These are phyloP conservation scores for Indri indri DNA, from an alignment of 2,113 vertebrate species.

Conservation along the genomic window DNA sequence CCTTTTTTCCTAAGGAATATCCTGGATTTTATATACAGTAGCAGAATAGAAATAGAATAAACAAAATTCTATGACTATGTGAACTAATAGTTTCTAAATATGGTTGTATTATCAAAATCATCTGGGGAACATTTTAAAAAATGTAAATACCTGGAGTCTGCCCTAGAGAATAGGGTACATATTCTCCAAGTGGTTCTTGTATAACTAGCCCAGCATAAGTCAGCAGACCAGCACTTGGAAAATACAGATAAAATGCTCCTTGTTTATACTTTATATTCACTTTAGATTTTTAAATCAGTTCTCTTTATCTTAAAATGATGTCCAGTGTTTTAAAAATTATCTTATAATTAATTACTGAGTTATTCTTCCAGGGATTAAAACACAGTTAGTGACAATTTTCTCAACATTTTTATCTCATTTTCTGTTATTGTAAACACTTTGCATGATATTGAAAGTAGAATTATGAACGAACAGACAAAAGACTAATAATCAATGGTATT, in stretches of 20 bases:
- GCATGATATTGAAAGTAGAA: background rate
- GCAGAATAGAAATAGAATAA: slow-evolving; percentile 28
- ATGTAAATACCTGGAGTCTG: background rate
- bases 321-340: background rate
- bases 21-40: background rate
- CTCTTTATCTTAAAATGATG: background rate
- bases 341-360: background rate
- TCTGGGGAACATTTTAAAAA: background rate
- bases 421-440: background rate
- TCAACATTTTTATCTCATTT: background rate
- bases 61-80: background rate
- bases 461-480: background rate
- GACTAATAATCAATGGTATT: background rate
- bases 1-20: background rate
- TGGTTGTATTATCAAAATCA: background rate
- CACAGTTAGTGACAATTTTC: background rate
- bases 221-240: background rate
- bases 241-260: background rate
- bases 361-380: background rate
- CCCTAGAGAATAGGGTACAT: background rate
- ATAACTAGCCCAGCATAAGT: background rate
- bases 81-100: background rate
- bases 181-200: background rate
- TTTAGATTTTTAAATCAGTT: background rate
- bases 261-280: background rate